Base-by-base conservation (phyloP, 2,113 vertebrate genomes). In the Nymphicus hollandicus region DNA sequence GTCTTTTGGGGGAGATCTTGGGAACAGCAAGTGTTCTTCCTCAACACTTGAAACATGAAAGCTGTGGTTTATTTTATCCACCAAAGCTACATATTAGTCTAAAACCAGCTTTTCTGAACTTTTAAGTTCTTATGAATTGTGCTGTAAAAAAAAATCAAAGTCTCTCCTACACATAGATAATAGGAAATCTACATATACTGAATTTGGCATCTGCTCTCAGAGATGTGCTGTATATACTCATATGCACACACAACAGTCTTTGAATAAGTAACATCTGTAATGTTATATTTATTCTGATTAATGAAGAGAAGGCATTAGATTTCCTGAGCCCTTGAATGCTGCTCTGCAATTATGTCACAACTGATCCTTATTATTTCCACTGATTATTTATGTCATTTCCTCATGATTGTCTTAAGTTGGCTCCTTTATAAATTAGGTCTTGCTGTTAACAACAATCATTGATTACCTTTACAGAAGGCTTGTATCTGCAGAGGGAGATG, bases 371-470 rank as follows among this genome's bases (percentile, higher is more conserved):
- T 81, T 33, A 15, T 90, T 92, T 88, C 72, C 72, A 19, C 70
- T 88, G 69, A 85, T 87, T 89, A 56, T 96, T 95, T 86, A 43
- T 82, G 70, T 95, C 33, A 69, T 93, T 93, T 89, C 39, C 31
- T 94, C 69, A 76, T 81, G 31, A 72, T 28, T 82, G 31, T 72
- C 56, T 81, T 76, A 94, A 90, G 69, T 31, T 86, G 29, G 8
- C n/a, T 94, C 28, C 73, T 87, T 86, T 72, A 76, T 92, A 91
- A 92, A 79, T 82, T 91, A 41, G 7, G 16, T 88, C 81, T 85
- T 91, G 31, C 31, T 94, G 37, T 78, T 85, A 85, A 78, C 39
- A 81, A 17, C 13, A 56, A 11, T 66, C 79, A 92, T 89, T 94
- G 79, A 84, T 84, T 92, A 79, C 33, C 31, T 22, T 84, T 79